phyloP scores from a whole-genome alignment of 2,888 invertebrate genomes.

The Ophion ventricosus region DNA sequence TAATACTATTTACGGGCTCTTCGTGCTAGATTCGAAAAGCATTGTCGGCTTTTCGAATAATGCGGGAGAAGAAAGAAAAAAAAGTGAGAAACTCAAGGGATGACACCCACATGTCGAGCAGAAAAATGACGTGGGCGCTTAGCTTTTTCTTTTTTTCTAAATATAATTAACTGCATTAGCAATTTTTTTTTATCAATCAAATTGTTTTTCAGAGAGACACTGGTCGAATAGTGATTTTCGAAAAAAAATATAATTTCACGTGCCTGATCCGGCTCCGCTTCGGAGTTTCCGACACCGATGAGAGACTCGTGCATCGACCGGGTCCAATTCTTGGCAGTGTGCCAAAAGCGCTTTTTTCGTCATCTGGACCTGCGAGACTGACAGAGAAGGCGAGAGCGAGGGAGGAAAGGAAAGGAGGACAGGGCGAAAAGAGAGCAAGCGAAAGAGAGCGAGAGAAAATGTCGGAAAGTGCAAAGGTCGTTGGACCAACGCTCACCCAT shows the following conservation, averaged over 20 bases:
- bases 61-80: too few relatives aligned
- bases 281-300: slow-evolving; percentile 24
- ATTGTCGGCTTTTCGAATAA: background rate
- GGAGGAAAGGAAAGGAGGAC: background rate
- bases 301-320: slow-evolving; percentile 62
- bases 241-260: background rate
- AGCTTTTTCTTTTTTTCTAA: too few relatives aligned
- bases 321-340: slow-evolving; percentile 56
- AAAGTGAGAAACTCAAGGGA: too few relatives aligned
- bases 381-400: slow-evolving; percentile 14
- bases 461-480: slow-evolving; percentile 46
- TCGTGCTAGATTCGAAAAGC: too few relatives aligned
- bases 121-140: too few relatives aligned
- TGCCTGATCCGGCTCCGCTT: background rate
- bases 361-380: slow-evolving; percentile 11
- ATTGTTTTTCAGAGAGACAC: too few relatives aligned
- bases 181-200: too few relatives aligned
- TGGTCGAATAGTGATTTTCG: too few relatives aligned
- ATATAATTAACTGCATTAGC: too few relatives aligned
- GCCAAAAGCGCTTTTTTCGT: slow-evolving; percentile 57
- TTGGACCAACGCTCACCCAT: slow-evolving; percentile 43
- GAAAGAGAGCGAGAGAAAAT: slow-evolving; percentile 15
- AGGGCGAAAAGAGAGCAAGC: slow-evolving; percentile 2
- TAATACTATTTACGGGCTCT: too few relatives aligned
- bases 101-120: too few relatives aligned